These are phyloP conservation scores for Allygus modestus DNA, from an alignment of 2,888 invertebrate genomes.

Conservation along the genomic window DNA sequence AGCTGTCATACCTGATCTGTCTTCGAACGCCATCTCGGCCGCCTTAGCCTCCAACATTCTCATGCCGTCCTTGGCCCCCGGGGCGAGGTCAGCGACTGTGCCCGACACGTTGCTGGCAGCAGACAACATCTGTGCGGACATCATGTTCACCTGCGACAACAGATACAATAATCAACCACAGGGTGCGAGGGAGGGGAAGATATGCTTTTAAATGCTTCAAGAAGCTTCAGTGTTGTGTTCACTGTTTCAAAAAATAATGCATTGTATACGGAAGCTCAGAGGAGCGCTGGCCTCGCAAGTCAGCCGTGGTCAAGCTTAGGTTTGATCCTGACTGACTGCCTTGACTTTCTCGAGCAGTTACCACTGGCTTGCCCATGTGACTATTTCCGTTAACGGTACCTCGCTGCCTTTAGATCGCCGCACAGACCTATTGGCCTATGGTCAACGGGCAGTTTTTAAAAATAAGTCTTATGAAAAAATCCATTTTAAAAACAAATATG, in stretches of 20 bases:
- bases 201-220: neutral
- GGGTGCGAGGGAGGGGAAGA: slow-evolving; percentile 7
- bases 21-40: slow-evolving; percentile 79
- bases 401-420: no score
- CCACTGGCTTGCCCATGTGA: no score
- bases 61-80: slow-evolving; percentile 92
- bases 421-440: no score
- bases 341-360: no score
- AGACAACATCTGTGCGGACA: slow-evolving; percentile 98
- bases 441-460: no score
- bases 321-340: no score
- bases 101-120: slow-evolving; percentile 83
- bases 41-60: slow-evolving; percentile 91
- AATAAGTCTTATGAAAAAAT: neutral
- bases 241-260: neutral
- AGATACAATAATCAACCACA: neutral
- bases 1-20: slow-evolving; percentile 54
- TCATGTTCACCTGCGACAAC: slow-evolving; percentile 87
- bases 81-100: slow-evolving; percentile 84
- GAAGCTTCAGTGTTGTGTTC: neutral
- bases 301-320: no score
- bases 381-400: no score
- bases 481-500: no score
- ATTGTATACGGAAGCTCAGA: neutral
- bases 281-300: no score